A percentile compares a stretch with the other conserved stretches of the same genome.
Conservation (phyloP, 2,797 vertebrate species). For the Chloroceryle amazona region DNA sequence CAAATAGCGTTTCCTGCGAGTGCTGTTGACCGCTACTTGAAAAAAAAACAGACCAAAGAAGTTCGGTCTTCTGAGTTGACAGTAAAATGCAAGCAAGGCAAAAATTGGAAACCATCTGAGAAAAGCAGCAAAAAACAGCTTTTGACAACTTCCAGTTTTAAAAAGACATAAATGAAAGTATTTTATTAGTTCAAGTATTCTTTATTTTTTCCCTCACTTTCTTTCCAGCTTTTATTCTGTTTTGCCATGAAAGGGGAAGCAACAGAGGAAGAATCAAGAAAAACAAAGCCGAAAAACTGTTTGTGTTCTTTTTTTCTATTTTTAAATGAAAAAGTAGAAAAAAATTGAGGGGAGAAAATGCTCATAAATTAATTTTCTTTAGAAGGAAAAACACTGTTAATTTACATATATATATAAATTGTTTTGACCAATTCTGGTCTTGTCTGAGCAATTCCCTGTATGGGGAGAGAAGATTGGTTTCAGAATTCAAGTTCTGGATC, state of each 20-base stretch:
- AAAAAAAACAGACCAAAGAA: neutral
- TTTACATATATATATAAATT: neutral
- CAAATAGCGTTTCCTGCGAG: neutral
- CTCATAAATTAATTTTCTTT: slow-evolving; percentile 13
- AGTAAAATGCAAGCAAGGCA: slow-evolving; percentile 1
- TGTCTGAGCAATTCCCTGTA: neutral
- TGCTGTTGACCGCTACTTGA: neutral
- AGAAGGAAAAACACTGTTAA: neutral
- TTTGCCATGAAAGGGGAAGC: neutral
- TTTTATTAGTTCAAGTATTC: neutral
- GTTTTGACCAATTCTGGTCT: too few species aligned
- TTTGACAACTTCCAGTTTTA: neutral
- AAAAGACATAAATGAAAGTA: neutral
- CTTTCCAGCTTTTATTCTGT: neutral
- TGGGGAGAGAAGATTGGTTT: neutral
- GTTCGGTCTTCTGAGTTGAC: neutral
- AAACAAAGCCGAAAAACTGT: neutral
- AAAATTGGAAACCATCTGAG: neutral
- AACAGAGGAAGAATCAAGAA: neutral
- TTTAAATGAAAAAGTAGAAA: slow-evolving; percentile 19
- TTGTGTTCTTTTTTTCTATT: neutral
- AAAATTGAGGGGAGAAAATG: neutral
- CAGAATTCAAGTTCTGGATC: slow-evolving; percentile 19
- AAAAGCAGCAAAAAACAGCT: neutral
- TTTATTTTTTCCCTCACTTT: neutral